Evolutionary conservation across 2,113 vertebrate species (phyloP), one percentile per base, ranked within the genome.

Genomic region (Tretioscincus oriximinensis): DNA sequence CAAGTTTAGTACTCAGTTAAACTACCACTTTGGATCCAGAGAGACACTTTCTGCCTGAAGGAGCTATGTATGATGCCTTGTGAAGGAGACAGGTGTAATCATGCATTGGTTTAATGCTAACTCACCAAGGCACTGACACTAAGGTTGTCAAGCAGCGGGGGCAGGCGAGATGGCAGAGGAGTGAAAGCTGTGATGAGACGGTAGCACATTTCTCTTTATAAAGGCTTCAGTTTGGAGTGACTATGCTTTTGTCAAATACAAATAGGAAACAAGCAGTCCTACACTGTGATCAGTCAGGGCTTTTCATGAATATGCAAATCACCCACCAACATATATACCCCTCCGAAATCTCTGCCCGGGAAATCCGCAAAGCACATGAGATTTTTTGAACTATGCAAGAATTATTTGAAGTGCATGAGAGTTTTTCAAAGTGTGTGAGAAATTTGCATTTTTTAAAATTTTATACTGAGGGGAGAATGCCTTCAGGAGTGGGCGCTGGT

Each of bases 31-130:
- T 88, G 88, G 81, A 90, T 90, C 89, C 76, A 82, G 84, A 90
- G 86, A 90, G 88, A 92, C 81, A 84, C 81, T 91, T 92, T 89
- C 87, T 86, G 92, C 90, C 90, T 70, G 82, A 72, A 90, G 90
- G 88, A 90, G 83, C 85, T 88, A 1, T 28, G 86, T 90, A 86
- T 84, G 28, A 47, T 47, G 81, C 85, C 88, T 90, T 84, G 88
- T 82, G 82, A 77, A 84, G 84, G 73, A 85, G 89, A 81, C 90
- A 91, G 88, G 89, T 85, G 85, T 89, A 79, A 90, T 83, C 90
- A 90, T 71, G 89, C 86, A 45, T n/a, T 11, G 14, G 28, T 1
- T 63, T 18, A 58, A 18, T 18, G 54, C 54, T 58, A 66, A 54
- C n/a, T 54, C 49, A 69, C 26, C 54, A 76, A 58, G 29, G 64